Conservation (phyloP, 35 echinoderm and acorn worm genomes). For the Apostichopus californicus region DNA sequence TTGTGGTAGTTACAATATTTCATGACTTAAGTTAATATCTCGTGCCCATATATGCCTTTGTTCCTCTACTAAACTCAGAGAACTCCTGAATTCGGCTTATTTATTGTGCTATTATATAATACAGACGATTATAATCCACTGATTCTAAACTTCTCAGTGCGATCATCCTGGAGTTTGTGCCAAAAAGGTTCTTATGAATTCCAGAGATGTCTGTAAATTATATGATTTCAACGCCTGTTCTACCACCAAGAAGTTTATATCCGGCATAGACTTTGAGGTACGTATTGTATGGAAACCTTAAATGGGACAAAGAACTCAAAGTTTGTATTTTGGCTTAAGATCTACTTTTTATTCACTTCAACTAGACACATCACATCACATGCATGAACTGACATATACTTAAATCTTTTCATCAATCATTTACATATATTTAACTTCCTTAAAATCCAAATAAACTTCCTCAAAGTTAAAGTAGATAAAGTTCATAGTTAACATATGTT, state of each 20-base stretch:
- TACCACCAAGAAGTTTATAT: neutral
- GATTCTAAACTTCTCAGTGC: neutral
- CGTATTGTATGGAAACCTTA: neutral
- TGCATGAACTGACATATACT: neutral
- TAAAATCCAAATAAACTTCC: neutral
- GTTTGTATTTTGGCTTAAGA: neutral
- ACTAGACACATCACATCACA: neutral
- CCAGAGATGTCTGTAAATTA: neutral
- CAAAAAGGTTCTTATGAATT: neutral
- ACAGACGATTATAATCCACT: too few species aligned
- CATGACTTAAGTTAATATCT: too few species aligned
- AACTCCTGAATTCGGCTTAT: too few species aligned
- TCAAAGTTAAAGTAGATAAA: neutral
- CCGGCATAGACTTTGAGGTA: neutral
- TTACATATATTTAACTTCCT: neutral
- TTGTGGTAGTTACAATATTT: too few species aligned
- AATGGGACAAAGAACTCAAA: neutral
- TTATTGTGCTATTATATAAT: too few species aligned
- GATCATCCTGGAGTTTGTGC: conserved; percentile 4
- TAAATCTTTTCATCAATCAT: neutral
- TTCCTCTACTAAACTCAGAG: too few species aligned
- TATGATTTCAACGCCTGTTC: conserved; percentile 4
- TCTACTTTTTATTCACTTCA: neutral
- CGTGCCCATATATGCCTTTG: too few species aligned
- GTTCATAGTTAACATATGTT: neutral